phyloP scores from a whole-genome alignment of 2,113 vertebrate genomes.

The Neogale vison region DNA sequence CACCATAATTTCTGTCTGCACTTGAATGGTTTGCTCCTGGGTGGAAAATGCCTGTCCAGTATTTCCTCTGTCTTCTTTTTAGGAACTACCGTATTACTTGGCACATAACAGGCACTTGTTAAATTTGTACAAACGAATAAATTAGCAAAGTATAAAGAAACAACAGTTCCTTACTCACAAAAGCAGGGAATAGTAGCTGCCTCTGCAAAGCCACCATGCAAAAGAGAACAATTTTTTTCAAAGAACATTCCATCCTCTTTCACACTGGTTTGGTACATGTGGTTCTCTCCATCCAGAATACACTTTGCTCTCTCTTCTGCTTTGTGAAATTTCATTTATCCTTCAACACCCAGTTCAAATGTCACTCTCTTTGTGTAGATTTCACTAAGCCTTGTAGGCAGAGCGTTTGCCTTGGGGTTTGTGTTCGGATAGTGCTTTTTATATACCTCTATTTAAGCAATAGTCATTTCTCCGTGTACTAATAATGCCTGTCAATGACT shows the following conservation, averaged over 20 bases:
- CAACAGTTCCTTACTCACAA: not conserved
- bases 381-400: not conserved
- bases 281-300: not conserved
- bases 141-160: not conserved
- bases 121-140: not conserved
- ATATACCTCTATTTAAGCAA: not conserved
- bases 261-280: not conserved
- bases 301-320: not conserved
- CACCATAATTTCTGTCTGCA: not conserved
- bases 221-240: not conserved
- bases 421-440: not conserved
- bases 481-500: not conserved
- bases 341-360: not conserved
- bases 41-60: not conserved
- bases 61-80: not conserved
- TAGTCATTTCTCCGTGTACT: not conserved
- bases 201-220: not conserved
- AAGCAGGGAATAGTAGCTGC: not conserved
- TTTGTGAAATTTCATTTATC: not conserved
- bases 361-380: not conserved
- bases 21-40: not conserved
- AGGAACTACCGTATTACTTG: not conserved
- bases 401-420: not conserved
- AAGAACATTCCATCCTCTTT: not conserved
- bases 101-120: not conserved